Conservation (phyloP, 2,797 vertebrate species). For the Kryptolebias ocellatus region DNA sequence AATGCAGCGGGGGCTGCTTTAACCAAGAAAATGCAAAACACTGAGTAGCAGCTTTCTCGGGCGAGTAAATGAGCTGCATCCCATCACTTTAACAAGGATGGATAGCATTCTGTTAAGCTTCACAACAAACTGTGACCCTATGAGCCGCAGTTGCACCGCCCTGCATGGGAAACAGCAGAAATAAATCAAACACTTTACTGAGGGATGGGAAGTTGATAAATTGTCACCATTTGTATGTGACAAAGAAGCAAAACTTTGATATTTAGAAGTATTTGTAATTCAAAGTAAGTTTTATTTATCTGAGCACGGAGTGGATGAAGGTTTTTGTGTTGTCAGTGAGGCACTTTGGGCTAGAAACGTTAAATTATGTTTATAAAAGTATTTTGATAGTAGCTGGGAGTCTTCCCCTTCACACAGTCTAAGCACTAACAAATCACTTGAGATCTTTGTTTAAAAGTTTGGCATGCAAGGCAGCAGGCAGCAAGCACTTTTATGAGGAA, state of each 20-base stretch:
- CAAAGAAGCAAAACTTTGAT: constrained; percentile 50
- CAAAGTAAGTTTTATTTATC: constrained; percentile 41
- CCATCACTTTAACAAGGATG: constrained; percentile 63
- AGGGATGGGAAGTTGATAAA: constrained; percentile 47
- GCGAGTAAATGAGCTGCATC: constrained; percentile 44
- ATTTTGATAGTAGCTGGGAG: too few species aligned
- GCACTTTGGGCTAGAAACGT: constrained; percentile 8
- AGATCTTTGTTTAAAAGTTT: too few species aligned
- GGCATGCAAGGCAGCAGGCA: too few species aligned
- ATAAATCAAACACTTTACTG: constrained; percentile 54
- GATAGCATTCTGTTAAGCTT: constrained; percentile 57
- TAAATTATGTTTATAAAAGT: background rate
- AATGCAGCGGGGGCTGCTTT: constrained; percentile 9
- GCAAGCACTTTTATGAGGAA: too few species aligned
- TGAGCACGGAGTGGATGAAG: background rate
- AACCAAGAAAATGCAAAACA: constrained; percentile 28
- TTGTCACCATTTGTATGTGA: constrained; percentile 55
- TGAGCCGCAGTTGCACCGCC: constrained; percentile 43
- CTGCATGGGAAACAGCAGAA: constrained; percentile 49
- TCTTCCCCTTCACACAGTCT: too few species aligned
- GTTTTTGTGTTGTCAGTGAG: constrained; percentile 10
- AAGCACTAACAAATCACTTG: too few species aligned
- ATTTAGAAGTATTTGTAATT: constrained; percentile 42
- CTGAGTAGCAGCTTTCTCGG: constrained; percentile 18
- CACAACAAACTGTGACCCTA: constrained; percentile 48